Evolutionary conservation across 2,113 vertebrate species (phyloP), one percentile per base, ranked within the genome.

Genomic region (Malurus elegans): DNA sequence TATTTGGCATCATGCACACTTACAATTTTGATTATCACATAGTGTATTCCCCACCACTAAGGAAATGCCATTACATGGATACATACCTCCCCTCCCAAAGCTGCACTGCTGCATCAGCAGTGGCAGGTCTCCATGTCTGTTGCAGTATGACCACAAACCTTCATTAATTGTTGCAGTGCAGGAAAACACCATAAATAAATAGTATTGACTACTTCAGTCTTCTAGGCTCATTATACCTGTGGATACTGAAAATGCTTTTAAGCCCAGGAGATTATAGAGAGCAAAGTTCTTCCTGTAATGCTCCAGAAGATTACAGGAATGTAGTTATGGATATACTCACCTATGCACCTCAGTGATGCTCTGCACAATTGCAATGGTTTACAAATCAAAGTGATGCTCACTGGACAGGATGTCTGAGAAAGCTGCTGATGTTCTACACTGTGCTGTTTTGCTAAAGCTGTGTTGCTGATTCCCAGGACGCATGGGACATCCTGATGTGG

Each of bases 181-280:
- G 48, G 53, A 82, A 70, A 93, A 88, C 45, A 40, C 5, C 47
- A 53, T 56, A 86, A 86, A 83, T 50, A 90, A 86, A 82, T 47
- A 60, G 25, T 40, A 90, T 54, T 38, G 87, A 50, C 60, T 82
- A 78, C 83, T 81, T 62, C 61, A 38, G 18, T 67, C 60, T 51
- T 86, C 47, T 86, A 86, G 73, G 15, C 10, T 95, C 42, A 42
- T 92, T 90, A 78, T 64, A 62, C 20, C 38, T 73, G 40, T 1
- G 0, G 36, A 88, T 96, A 81, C 42, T 38, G n/a, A 91, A 93
- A 95, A 79, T 60, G 56, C 38, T 95, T 96, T 80, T 67, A 90
- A 79, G 6, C 36, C 32, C 34, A 57, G 47, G 81, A 81, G 76
- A 80, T 86, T 54, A 76, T 26, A 32, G 14, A 75, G 45, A 50